Evolutionary conservation across 2,888 invertebrate species (phyloP).

Genomic region (Camponotus fellah): DNA sequence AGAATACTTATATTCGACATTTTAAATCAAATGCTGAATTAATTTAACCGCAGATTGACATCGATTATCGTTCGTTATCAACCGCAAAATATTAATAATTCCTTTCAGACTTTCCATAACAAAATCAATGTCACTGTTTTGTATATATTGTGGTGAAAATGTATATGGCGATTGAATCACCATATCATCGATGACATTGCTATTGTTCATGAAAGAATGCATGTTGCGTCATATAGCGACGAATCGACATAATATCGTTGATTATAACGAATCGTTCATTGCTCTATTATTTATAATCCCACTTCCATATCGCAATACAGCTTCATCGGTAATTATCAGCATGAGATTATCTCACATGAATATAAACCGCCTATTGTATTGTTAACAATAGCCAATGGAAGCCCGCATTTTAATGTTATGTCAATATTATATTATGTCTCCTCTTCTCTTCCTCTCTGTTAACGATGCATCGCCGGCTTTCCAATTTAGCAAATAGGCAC

Average conservation of each 20-base stretch:
- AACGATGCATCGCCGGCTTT: slow-evolving; percentile 30
- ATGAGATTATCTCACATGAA: slow-evolving; percentile 49
- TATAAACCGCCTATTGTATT: slow-evolving; percentile 52
- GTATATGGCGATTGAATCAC: slow-evolving; percentile 24
- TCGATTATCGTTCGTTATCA: slow-evolving; percentile 25
- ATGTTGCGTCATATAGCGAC: slow-evolving; percentile 10
- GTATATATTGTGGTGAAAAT: slow-evolving; percentile 30
- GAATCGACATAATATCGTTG: slow-evolving; percentile 44
- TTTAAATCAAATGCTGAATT: neutral
- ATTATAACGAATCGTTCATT: slow-evolving; percentile 36
- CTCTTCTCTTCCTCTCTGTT: slow-evolving; percentile 2
- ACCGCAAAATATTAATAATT: slow-evolving; percentile 36
- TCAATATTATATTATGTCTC: slow-evolving; percentile 42
- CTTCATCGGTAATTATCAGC: slow-evolving; percentile 51
- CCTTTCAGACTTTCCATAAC: slow-evolving; percentile 29
- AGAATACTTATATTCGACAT: neutral
- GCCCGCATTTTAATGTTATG: slow-evolving; percentile 51
- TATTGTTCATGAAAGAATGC: slow-evolving; percentile 40
- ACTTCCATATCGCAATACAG: slow-evolving; percentile 30
- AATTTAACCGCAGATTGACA: slow-evolving; percentile 9
- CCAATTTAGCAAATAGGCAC: slow-evolving; percentile 21
- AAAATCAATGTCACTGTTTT: slow-evolving; percentile 38
- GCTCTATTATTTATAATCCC: slow-evolving; percentile 43
- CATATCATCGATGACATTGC: slow-evolving; percentile 40
- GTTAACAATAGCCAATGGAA: slow-evolving; percentile 50